A percentile compares a stretch with the other conserved stretches of the same genome.
Conservation (phyloP, 2,797 vertebrate species). For the Microcaecilia unicolor region DNA sequence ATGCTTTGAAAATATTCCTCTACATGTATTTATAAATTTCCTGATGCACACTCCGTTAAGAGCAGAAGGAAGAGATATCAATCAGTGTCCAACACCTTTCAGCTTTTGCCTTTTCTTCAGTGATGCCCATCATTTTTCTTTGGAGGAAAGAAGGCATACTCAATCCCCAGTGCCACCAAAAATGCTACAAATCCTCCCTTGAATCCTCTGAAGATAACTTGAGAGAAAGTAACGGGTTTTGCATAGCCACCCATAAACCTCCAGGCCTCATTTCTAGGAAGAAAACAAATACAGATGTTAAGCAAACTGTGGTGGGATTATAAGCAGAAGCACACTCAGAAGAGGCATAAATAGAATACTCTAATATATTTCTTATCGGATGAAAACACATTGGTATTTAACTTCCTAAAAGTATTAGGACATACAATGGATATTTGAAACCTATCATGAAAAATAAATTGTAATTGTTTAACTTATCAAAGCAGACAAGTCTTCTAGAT, state of each 20-base stretch:
- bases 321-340: background rate
- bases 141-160: slow-evolving; percentile 72
- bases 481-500: too few relatives aligned
- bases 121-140: slow-evolving; percentile 67
- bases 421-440: background rate
- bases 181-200: slow-evolving; percentile 87
- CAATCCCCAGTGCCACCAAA: slow-evolving; percentile 74
- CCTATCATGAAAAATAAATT: background rate
- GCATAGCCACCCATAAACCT: slow-evolving; percentile 69
- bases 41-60: too few relatives aligned
- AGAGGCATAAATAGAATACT: background rate
- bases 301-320: background rate
- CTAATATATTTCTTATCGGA: background rate
- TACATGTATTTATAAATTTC: too few relatives aligned
- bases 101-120: slow-evolving; percentile 29
- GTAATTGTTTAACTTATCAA: too few relatives aligned
- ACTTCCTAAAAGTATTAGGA: background rate
- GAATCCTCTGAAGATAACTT: slow-evolving; percentile 73
- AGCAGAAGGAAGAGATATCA: too few relatives aligned
- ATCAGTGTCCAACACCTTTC: too few relatives aligned
- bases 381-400: background rate
- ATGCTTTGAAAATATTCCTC: too few relatives aligned
- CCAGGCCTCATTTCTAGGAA: slow-evolving; percentile 87
- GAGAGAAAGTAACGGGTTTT: slow-evolving; percentile 54
- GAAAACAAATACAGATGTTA: slow-evolving; percentile 11